These are phyloP conservation scores for Istiophorus platypterus DNA, from an alignment of 2,113 vertebrate genomes.

Conservation along the genomic window DNA sequence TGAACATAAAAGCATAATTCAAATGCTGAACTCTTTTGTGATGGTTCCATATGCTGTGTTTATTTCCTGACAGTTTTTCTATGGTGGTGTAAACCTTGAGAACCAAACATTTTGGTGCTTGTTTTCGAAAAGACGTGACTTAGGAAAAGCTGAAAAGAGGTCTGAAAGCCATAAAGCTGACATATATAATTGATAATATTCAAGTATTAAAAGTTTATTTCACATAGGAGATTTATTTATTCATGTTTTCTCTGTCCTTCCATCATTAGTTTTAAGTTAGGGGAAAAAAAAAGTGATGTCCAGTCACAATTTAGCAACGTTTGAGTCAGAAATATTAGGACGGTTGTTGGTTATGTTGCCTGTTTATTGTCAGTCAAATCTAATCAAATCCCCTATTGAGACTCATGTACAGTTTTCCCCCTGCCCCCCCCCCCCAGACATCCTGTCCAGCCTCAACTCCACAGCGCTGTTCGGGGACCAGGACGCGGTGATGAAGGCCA, in stretches of 20 bases:
- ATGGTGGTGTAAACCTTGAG: background rate
- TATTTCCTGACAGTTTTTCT: background rate
- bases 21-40: no score
- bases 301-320: background rate
- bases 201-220: no score
- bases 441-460: conserved; percentile 98
- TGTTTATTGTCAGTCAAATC: background rate
- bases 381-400: background rate
- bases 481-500: conserved; percentile 99
- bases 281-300: background rate
- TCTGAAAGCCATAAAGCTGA: no score
- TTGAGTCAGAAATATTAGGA: background rate
- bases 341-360: background rate
- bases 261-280: no score
- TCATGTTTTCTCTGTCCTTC: background rate
- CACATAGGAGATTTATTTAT: no score
- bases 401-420: background rate
- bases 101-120: background rate
- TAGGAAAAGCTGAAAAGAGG: no score
- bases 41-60: background rate
- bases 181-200: no score
- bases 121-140: background rate
- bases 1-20: no score
- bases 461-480: conserved; percentile 97
- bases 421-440: conserved; percentile 86